phyloP scores from a whole-genome alignment of 1,140 invertebrate genomes.

The Harpegnathos saltator region DNA sequence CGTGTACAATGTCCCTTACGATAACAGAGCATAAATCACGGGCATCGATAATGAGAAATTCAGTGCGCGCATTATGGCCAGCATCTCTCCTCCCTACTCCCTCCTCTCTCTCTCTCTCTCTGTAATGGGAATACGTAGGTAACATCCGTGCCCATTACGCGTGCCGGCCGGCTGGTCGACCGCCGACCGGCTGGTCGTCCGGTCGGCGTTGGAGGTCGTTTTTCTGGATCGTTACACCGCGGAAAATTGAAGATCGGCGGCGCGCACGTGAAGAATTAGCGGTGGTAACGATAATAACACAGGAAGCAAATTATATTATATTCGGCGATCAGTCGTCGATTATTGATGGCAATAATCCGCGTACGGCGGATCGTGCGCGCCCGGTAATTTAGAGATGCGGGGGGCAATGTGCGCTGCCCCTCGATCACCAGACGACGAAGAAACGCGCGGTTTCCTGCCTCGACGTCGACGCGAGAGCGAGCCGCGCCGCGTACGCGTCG shows the following conservation, averaged over 20 bases:
- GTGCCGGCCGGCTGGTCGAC: not conserved
- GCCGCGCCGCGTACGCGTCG: too few relatives aligned
- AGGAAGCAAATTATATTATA: constrained; percentile 36
- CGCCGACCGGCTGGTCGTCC: too few relatives aligned
- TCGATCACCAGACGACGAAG: too few relatives aligned
- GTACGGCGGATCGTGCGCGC: not conserved
- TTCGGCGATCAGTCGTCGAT: not conserved
- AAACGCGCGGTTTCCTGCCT: too few relatives aligned
- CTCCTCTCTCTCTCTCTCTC: not conserved
- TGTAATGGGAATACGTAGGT: constrained; percentile 53
- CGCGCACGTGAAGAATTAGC: constrained; percentile 46
- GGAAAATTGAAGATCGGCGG: constrained; percentile 59
- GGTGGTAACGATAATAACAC: constrained; percentile 27
- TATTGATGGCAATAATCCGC: constrained; percentile 40
- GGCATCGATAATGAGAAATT: constrained; percentile 77
- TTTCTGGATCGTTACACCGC: constrained; percentile 45
- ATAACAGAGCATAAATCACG: constrained; percentile 81
- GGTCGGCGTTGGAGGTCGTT: constrained; percentile 21
- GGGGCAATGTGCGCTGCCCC: too few relatives aligned
- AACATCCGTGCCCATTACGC: constrained; percentile 51
- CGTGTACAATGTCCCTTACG: constrained; percentile 78
- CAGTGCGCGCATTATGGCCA: constrained; percentile 62
- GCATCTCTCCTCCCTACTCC: not conserved
- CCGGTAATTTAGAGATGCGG: not conserved
- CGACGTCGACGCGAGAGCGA: too few relatives aligned